Base-by-base conservation (phyloP, 2,888 invertebrate species). In the Phragmatobia fuliginosa region DNA sequence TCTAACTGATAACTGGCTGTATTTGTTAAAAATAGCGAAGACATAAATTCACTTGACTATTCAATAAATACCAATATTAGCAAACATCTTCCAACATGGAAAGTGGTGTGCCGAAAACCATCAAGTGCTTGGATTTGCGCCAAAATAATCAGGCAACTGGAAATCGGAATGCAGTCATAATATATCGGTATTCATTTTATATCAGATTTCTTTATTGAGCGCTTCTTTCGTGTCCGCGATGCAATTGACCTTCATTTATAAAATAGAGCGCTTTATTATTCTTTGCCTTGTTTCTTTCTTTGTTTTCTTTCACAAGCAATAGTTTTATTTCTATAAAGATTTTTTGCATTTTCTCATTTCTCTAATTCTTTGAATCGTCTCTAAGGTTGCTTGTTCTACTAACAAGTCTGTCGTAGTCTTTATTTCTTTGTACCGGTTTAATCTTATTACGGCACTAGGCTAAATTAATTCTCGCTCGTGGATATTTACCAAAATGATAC, bases 141-240 rank as follows among this genome's bases (percentile, higher is more conserved):
- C 93, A 94, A 92, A 89, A 91, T 91, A 91, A 93, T 92, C 91
- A 87, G 88, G 86, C 87, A 87, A 90, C 86, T 88, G 85, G 86
- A 90, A 87, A 82, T 83, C 83, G 70, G 76, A 87, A 83, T 87
- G 77, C 87, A 83, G 85, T n/a, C 31, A n/a, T 31, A 63, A 49
- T 63, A 14, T 25, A 45, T 86, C 81, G 83, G 88, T 89, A 88
- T 89, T 89, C 90, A 88, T 89, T 90, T 87, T 86, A 85, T 90
- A 85, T 86, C 84, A 75, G 78, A 73, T 81, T 79, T 85, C 83
- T 87, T 88, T 90, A 91, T 89, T 88, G 88, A 87, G 85, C 83
- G 86, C 87, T 85, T 74, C 75, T 78, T 84, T 75, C 80, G 86
- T 56, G 28, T 84, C 82, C 81, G 78, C 81, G 78, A 82, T 84